phyloP scores from a whole-genome alignment of 2,113 vertebrate species.

The Gymnocephalus cernua region DNA sequence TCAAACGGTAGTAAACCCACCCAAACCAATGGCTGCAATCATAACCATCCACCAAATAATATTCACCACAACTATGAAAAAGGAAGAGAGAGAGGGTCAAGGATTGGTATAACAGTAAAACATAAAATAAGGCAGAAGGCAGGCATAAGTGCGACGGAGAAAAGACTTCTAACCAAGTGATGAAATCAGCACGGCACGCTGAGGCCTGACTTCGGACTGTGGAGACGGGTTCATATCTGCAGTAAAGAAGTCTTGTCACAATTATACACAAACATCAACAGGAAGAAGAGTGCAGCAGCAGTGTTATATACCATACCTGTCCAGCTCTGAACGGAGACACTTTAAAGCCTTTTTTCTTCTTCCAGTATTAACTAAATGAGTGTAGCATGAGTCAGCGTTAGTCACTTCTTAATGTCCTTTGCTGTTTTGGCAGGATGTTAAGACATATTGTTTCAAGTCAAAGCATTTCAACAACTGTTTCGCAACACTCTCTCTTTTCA shows the following conservation, averaged over 20 bases:
- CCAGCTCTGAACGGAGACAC: slow-evolving; percentile 6
- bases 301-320: slow-evolving; percentile 36
- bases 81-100: neutral
- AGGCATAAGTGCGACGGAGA: neutral
- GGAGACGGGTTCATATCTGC: slow-evolving; percentile 17
- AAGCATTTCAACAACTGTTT: slow-evolving; percentile 47
- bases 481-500: slow-evolving; percentile 16
- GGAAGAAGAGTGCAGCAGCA: neutral
- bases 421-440: slow-evolving; percentile 67
- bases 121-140: neutral
- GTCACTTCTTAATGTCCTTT: neutral
- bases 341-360: slow-evolving; percentile 10
- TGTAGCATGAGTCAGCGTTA: neutral
- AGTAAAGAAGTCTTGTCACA: slow-evolving; percentile 7
- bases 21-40: slow-evolving; percentile 69
- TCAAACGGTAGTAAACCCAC: slow-evolving; percentile 44
- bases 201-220: slow-evolving; percentile 6
- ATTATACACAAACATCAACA: neutral
- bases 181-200: slow-evolving; percentile 21
- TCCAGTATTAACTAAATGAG: neutral
- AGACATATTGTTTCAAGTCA: slow-evolving; percentile 26
- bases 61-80: slow-evolving; percentile 59
- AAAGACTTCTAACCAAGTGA: slow-evolving; percentile 48
- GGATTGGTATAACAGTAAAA: neutral
- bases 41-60: slow-evolving; percentile 75